Conservation (phyloP, 2,113 vertebrate species). For the Neomonachus schauinslandi region DNA sequence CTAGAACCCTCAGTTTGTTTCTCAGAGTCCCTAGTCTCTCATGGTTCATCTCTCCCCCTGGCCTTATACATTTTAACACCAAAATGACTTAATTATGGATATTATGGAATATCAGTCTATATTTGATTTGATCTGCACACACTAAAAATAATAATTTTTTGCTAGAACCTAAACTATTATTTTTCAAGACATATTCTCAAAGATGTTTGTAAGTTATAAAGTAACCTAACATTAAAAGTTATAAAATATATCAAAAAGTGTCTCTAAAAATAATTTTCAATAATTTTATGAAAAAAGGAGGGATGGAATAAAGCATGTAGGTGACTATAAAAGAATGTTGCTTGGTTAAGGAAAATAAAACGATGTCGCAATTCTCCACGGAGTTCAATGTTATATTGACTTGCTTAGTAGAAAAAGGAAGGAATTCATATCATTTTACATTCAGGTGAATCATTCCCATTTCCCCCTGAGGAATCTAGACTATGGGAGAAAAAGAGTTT, state of each 20-base stretch:
- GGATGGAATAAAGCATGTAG: not conserved
- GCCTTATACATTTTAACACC: not conserved
- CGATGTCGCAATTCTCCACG: not conserved
- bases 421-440: not conserved
- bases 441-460: not conserved
- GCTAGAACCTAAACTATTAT: not conserved
- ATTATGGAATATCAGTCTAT: not conserved
- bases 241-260: not conserved
- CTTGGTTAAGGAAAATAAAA: constrained; percentile 25
- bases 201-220: not conserved
- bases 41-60: no score
- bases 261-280: not conserved
- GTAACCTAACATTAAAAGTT: not conserved
- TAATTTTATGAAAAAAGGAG: not conserved
- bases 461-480: not conserved
- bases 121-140: not conserved
- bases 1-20: no score
- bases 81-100: not conserved
- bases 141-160: not conserved
- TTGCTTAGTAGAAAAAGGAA: not conserved
- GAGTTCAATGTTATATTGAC: not conserved
- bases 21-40: no score
- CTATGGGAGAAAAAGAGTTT: not conserved
- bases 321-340: not conserved
- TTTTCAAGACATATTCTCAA: not conserved